Evolutionary conservation across 2,888 invertebrate species (phyloP), one percentile per base, ranked within the genome.

Genomic region (Prenolepis imparis): DNA sequence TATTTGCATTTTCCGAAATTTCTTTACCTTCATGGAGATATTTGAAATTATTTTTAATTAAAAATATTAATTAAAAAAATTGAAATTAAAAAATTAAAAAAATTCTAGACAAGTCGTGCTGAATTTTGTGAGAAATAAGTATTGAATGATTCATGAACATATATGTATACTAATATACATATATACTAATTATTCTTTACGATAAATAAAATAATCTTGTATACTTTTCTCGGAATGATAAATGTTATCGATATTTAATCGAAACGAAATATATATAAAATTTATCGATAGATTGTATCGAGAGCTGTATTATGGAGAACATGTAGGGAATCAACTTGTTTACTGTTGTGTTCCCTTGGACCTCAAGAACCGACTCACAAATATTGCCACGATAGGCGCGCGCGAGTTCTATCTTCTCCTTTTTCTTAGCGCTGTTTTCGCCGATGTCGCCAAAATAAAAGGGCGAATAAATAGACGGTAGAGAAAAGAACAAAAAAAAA

Each of bases 361-460:
- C 18, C 48, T 36, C 12, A 24, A 18, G 4, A 3, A 57, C 6
- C 36, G 55, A 21, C 8, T 21, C 12, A 18, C 52, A 32, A 21
- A 55, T 24, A 55, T 67, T 55, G 36, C 21, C n/a, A 24, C 9
- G 15, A 55, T 24, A 52, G 18, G 52, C 36, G 41, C 57, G 12
- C 12, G 21, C 59, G 41, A 44, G 9, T 24, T 73, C n/a, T 44
- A n/a, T 18, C 41, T 36, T 39, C 24, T 21, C n/a, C 52, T 52
- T 61, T 48, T 44, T 52, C 21, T 21, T 24, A n/a, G 9, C 52
- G 12, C 39, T 77, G 52, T 77, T 75, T 75, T 75, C 67, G 36
- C 36, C 36, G 55, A 66, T n/a, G 61, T 61, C 32, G 44, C 44
- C 9, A 39, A 66, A 77, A 66, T 66, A 77, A 77, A 55, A 55